Conservation (phyloP, 2,797 vertebrate species). For the Acipenser ruthenus region DNA sequence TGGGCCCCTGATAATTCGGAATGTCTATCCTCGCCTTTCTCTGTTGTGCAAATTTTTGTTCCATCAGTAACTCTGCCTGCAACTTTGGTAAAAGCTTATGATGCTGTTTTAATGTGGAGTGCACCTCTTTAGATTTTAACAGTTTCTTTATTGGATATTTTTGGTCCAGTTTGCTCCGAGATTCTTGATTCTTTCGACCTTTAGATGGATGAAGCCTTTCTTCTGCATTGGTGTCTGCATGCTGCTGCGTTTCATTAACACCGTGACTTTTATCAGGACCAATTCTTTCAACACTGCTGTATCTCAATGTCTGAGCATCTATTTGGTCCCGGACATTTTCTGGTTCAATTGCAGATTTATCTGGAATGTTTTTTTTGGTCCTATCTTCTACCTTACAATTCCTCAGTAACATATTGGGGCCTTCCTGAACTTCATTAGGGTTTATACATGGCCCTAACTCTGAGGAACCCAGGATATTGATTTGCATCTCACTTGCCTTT, state of each 20-base stretch:
- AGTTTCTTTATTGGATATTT: conserved; percentile 34
- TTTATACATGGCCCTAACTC: conserved; percentile 62
- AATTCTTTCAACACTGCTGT: conserved; percentile 18
- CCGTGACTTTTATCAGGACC: conserved; percentile 11
- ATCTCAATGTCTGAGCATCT: conserved; percentile 26
- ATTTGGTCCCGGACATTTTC: conserved; percentile 32
- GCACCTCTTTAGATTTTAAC: conserved; percentile 45
- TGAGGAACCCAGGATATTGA: conserved; percentile 20
- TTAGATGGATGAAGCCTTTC: conserved; percentile 17
- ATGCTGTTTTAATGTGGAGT: conserved; percentile 33
- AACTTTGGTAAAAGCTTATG: conserved; percentile 39
- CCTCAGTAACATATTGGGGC: conserved; percentile 41
- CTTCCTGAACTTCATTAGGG: conserved; percentile 65
- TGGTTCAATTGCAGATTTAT: conserved; percentile 30
- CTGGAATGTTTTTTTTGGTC: neutral
- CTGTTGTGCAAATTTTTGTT: conserved; percentile 37
- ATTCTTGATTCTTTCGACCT: conserved; percentile 28
- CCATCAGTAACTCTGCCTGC: conserved; percentile 35
- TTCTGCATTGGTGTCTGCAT: conserved; percentile 28
- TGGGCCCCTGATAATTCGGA: conserved; percentile 39
- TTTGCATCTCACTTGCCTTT: too few species aligned
- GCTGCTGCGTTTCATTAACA: conserved; percentile 22
- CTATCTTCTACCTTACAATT: conserved; percentile 21
- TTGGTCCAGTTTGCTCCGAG: conserved; percentile 21
- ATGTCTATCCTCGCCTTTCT: conserved; percentile 49